A percentile compares a stretch with the other conserved stretches of the same genome.
Conservation (phyloP, 2,888 invertebrate species). For the Aphidoletes aphidimyza region DNA sequence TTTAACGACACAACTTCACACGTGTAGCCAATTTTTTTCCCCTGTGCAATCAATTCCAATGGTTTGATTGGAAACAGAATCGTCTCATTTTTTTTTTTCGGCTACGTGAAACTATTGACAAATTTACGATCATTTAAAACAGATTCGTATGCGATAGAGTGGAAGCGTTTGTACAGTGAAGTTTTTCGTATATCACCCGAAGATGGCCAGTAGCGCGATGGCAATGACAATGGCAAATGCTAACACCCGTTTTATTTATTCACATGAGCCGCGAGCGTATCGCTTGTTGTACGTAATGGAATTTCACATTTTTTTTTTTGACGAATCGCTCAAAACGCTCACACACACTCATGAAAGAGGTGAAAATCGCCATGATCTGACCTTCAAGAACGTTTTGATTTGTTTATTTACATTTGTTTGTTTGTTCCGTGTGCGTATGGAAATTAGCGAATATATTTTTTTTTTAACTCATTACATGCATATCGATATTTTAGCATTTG, state of each 20-base stretch:
- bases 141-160: neutral
- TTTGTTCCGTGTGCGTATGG: neutral
- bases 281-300: neutral
- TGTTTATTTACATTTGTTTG: constrained; percentile 4
- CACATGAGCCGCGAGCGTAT: neutral
- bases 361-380: constrained; percentile 16
- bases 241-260: neutral
- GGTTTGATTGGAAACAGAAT: constrained; percentile 1
- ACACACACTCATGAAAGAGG: neutral
- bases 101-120: neutral
- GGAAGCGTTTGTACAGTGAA: neutral
- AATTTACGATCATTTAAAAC: neutral
- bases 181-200: too few relatives aligned
- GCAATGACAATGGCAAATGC: neutral
- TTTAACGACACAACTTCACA: too few relatives aligned
- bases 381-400: neutral
- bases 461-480: too few relatives aligned
- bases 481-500: too few relatives aligned
- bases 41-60: neutral
- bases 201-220: neutral
- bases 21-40: neutral
- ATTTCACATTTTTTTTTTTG: neutral
- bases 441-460: too few relatives aligned
- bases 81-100: too few relatives aligned
- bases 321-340: neutral